Conservation (phyloP, 2,888 invertebrate genomes). For the Branchipolynoe longqiensis region DNA sequence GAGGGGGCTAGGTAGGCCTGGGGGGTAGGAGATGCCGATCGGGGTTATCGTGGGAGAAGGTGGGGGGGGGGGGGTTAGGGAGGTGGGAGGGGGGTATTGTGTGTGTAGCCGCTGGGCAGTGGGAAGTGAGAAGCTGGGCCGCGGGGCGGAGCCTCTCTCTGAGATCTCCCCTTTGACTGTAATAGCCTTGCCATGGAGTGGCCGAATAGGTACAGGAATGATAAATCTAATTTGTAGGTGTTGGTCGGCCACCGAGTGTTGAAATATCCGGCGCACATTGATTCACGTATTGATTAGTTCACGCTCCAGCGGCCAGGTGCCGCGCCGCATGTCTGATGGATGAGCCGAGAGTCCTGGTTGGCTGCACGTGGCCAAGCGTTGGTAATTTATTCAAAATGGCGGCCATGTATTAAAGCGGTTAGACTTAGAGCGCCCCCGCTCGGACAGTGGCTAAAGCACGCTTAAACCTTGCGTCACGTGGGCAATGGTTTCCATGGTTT, state of each 20-base stretch:
- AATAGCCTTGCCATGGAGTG: not conserved
- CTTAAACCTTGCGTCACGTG: not conserved
- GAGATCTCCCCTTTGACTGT: not conserved
- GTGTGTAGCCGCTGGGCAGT: not conserved
- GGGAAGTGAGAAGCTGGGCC: not conserved
- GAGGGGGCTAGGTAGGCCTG: too few relatives aligned
- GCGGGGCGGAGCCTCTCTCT: not conserved
- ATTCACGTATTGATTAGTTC: conserved; percentile 40
- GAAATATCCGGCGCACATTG: conserved; percentile 26
- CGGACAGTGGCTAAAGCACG: not conserved
- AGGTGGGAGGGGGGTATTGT: not conserved
- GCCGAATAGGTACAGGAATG: conserved; percentile 12
- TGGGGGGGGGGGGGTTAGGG: not conserved
- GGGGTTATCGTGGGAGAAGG: too few relatives aligned
- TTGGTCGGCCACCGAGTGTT: not conserved
- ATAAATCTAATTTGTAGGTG: conserved; percentile 49
- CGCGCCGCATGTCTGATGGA: conserved; percentile 41
- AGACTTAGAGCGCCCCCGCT: not conserved
- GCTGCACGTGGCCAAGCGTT: not conserved
- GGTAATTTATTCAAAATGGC: conserved; percentile 5
- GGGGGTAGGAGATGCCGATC: too few relatives aligned
- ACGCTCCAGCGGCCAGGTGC: not conserved
- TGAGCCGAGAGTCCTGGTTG: conserved; percentile 28
- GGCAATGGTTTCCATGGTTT: not conserved
- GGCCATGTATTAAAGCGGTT: not conserved